Evolutionary conservation across 2,888 invertebrate genomes (phyloP).

Genomic region (Liopterus haemorrhoidalis): DNA sequence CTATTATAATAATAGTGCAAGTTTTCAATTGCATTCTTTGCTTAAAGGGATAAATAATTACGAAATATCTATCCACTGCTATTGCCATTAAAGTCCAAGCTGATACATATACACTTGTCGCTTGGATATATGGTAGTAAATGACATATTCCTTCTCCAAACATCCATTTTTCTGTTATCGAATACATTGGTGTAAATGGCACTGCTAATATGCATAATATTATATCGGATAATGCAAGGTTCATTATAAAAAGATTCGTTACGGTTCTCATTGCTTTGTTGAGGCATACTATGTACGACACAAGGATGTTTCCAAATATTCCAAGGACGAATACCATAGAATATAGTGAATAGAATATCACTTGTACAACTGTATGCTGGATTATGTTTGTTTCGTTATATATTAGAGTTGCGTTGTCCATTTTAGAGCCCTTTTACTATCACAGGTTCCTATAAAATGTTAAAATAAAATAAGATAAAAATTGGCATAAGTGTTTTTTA

Average conservation of each 20-base stretch:
- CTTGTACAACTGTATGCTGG: constrained; percentile 57
- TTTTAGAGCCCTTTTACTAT: too few species aligned
- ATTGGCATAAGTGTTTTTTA: too few species aligned
- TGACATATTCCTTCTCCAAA: constrained; percentile 80
- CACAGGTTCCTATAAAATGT: too few species aligned
- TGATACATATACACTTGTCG: constrained; percentile 83
- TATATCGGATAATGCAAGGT: constrained; percentile 81
- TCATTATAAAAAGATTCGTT: constrained; percentile 86
- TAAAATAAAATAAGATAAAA: too few species aligned
- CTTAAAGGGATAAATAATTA: constrained; percentile 81
- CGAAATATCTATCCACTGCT: constrained; percentile 85
- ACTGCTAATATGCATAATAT: constrained; percentile 78
- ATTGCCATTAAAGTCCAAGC: constrained; percentile 88
- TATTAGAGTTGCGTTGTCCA: constrained; percentile 19
- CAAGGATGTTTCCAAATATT: constrained; percentile 73
- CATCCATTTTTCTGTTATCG: constrained; percentile 76
- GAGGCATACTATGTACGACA: constrained; percentile 77
- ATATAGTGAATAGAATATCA: constrained; percentile 67
- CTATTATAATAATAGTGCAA: constrained; percentile 68
- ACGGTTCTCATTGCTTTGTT: constrained; percentile 88
- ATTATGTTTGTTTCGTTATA: constrained; percentile 48
- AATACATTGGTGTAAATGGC: constrained; percentile 83
- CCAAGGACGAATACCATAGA: constrained; percentile 74
- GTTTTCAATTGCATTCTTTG: constrained; percentile 73
- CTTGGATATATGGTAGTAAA: constrained; percentile 79